Evolutionary conservation across 1,140 invertebrate species (phyloP).

Genomic region (Dendroctonus valens): DNA sequence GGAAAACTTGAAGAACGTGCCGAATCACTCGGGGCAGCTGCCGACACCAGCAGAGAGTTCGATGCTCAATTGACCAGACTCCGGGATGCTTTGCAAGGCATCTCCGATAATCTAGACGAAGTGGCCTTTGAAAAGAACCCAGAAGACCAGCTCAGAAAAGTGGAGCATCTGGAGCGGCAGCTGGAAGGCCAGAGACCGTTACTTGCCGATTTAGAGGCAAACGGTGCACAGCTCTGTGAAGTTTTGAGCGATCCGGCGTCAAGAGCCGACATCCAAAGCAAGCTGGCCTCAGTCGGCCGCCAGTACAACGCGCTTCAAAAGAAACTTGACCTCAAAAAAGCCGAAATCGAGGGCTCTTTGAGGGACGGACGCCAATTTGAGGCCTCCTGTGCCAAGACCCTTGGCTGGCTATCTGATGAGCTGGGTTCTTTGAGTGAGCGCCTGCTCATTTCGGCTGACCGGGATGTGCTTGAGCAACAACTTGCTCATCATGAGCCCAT

Average conservation of each 20-base stretch:
- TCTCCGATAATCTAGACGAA: conserved; percentile 83
- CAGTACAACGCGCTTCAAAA: conserved; percentile 83
- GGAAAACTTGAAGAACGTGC: conserved; percentile 78
- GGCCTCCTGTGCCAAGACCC: conserved; percentile 77
- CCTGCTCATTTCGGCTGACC: conserved; percentile 81
- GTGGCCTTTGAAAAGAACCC: conserved; percentile 79
- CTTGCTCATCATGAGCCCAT: conserved; percentile 84
- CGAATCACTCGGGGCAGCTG: conserved; percentile 79
- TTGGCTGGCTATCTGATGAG: conserved; percentile 84
- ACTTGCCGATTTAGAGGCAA: conserved; percentile 82
- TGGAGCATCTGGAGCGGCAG: conserved; percentile 83
- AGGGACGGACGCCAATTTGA: conserved; percentile 84
- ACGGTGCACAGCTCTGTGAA: conserved; percentile 81
- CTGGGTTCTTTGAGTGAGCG: conserved; percentile 72
- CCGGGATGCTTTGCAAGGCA: conserved; percentile 76
- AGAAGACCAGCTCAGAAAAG: conserved; percentile 81
- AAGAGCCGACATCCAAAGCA: conserved; percentile 85
- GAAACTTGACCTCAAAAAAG: conserved; percentile 86
- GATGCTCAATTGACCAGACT: conserved; percentile 80
- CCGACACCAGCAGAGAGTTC: conserved; percentile 86
- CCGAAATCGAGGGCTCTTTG: conserved; percentile 83
- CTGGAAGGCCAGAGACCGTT: conserved; percentile 83
- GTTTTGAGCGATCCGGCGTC: conserved; percentile 89
- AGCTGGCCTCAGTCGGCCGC: conserved; percentile 77
- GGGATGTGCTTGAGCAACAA: conserved; percentile 80